phyloP scores from a whole-genome alignment of 2,888 invertebrate species.

The Conops quadrifasciatus region DNA sequence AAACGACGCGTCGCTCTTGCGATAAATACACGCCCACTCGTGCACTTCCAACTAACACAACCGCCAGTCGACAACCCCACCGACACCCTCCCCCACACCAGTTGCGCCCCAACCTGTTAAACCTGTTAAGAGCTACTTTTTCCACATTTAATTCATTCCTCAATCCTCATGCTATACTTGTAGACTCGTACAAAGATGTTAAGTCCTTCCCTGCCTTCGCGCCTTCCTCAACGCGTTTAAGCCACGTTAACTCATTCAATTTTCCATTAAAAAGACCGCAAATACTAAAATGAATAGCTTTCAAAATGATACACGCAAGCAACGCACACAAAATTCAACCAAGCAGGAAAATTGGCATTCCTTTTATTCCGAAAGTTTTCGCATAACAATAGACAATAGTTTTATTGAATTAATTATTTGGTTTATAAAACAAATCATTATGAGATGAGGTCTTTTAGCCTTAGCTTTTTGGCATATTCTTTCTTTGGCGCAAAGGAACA shows the following conservation, averaged over 20 bases:
- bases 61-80: not conserved
- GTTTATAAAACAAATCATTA: too few species aligned
- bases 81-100: not conserved
- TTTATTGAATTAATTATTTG: too few species aligned
- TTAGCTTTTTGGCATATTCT: too few species aligned
- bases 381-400: too few species aligned
- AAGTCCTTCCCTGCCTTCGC: constrained; percentile 3
- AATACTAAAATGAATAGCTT: constrained; percentile 22
- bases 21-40: not conserved
- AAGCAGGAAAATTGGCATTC: constrained; percentile 7
- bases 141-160: constrained; percentile 31
- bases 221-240: not conserved
- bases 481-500: too few species aligned
- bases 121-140: constrained; percentile 55
- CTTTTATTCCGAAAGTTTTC: too few species aligned
- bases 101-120: constrained; percentile 49
- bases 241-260: constrained; percentile 25
- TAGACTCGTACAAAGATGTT: constrained; percentile 36
- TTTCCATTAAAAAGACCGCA: constrained; percentile 26
- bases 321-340: constrained; percentile 44
- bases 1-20: not conserved
- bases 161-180: too few species aligned
- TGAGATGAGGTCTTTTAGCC: too few species aligned
- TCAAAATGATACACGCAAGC: constrained; percentile 30
- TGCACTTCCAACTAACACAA: not conserved